A percentile compares a stretch with the other conserved stretches of the same genome.
Evolutionary conservation across 2,113 vertebrate genomes (phyloP).

Genomic region (Stigmatopora nigra): DNA sequence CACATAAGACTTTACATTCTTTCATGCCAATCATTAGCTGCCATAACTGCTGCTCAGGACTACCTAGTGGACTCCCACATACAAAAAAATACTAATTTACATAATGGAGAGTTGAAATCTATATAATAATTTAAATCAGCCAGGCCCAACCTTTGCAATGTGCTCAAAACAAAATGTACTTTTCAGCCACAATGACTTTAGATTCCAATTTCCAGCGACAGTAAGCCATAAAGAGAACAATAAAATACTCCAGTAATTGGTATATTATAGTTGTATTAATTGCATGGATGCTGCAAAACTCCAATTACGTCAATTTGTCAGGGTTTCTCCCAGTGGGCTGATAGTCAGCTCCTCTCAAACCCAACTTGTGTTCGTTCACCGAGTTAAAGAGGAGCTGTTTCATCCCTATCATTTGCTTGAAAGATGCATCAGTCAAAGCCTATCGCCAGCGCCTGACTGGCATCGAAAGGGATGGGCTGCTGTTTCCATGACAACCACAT

Average conservation of each 20-base stretch:
- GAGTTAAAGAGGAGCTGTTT: constrained; percentile 39
- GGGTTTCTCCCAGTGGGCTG: constrained; percentile 9
- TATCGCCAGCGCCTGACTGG: constrained; percentile 15
- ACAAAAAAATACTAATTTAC: not conserved
- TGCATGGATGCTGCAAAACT: constrained; percentile 44
- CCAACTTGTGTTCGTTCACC: constrained; percentile 31
- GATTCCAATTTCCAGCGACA: constrained; percentile 32
- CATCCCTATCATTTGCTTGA: constrained; percentile 51
- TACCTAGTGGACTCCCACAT: not conserved
- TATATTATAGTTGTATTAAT: constrained; percentile 48
- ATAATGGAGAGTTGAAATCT: not conserved
- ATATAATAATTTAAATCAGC: not conserved
- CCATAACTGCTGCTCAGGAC: not conserved
- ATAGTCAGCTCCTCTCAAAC: constrained; percentile 1
- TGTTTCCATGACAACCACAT: constrained; percentile 46
- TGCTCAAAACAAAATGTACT: constrained; percentile 29
- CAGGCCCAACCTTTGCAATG: constrained; percentile 2
- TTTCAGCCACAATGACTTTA: constrained; percentile 13
- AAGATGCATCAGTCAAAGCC: constrained; percentile 42
- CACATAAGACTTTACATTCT: constrained; percentile 44
- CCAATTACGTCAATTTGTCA: constrained; percentile 25
- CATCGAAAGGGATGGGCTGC: constrained; percentile 10
- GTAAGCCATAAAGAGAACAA: constrained; percentile 37
- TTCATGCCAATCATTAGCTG: constrained; percentile 11
- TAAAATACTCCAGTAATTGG: constrained; percentile 32